Evolutionary conservation across 2,113 vertebrate species (phyloP).

Genomic region (Chionis minor): DNA sequence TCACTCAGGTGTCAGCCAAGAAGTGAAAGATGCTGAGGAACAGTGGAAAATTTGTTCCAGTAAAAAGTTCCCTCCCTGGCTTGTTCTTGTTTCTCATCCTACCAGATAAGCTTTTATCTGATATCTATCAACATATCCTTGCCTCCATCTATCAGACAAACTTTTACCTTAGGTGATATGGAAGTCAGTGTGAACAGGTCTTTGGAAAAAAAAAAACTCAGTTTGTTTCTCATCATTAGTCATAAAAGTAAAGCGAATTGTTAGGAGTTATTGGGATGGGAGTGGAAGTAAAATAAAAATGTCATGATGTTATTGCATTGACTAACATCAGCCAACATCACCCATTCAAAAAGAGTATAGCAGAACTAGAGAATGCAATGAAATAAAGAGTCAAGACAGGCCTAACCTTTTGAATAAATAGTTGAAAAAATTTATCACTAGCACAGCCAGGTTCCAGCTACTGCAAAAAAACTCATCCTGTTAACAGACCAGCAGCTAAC

Average conservation of each 20-base stretch:
- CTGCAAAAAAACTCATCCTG: not conserved
- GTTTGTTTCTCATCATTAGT: not conserved
- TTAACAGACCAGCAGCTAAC: not conserved
- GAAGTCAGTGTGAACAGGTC: not conserved
- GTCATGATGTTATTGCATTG: rapidly evolving
- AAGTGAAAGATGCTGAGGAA: not conserved
- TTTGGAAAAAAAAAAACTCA: not conserved
- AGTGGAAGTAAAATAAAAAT: not conserved
- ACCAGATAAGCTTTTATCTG: not conserved
- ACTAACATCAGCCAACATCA: not conserved
- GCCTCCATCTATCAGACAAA: not conserved
- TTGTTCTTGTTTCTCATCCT: not conserved
- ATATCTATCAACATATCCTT: no score
- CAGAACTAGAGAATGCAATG: not conserved
- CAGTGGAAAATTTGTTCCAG: not conserved
- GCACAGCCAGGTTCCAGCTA: not conserved
- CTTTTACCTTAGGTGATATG: not conserved
- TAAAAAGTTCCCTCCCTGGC: not conserved
- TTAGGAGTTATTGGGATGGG: not conserved
- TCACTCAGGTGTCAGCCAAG: not conserved
- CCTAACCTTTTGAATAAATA: not conserved
- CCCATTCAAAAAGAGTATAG: not conserved
- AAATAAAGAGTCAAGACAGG: not conserved
- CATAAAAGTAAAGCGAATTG: not conserved
- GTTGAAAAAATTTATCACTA: not conserved